Base-by-base conservation (phyloP, 2,888 invertebrate species). In the Latheticus oryzae region DNA sequence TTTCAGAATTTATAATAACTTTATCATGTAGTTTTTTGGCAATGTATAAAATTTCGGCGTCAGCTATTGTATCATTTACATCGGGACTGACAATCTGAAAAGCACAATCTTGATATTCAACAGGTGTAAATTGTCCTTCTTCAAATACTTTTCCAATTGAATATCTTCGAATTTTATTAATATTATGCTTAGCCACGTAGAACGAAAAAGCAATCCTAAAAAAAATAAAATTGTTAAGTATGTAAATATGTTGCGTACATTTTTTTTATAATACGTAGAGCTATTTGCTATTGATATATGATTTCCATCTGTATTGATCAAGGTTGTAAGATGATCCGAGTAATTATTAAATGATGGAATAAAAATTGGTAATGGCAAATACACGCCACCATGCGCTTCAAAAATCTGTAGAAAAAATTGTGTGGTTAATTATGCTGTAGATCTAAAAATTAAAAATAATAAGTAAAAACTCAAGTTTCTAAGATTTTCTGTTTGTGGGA, bases 181-280 rank as follows among this genome's bases (percentile, higher is more conserved):
- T 28, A 8, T 38, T 38, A 26, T 38, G 15, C 4, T 1, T 26
- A 5, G 37, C 28, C 26, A 38, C 23, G 16, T 38, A 50, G 11
- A 38, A 17, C 2, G 37, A 21, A 17, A 50, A 50, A n/a, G 38
- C 38, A 28, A 28, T 38, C 38, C 50, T 50, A 13, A 26, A 45
- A 19, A 38, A 8, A 26, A 12, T 12, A 9, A 11, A n/a, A n/a
- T n/a, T n/a, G n/a, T n/a, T n/a, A n/a, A n/a, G n/a, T n/a, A n/a
- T n/a, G n/a, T n/a, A n/a, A n/a, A n/a, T n/a, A n/a, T n/a, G n/a
- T n/a, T n/a, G n/a, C n/a, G n/a, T n/a, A n/a, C n/a, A n/a, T 33
- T 13, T 19, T n/a, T 4, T 16, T n/a, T n/a, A n/a, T n/a, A n/a
- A n/a, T 28, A 50, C 50, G 19, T 50, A 7, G 50, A 50, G 7